Evolutionary conservation across 2,888 invertebrate genomes (phyloP).

Genomic region (Miltochrista miniata): DNA sequence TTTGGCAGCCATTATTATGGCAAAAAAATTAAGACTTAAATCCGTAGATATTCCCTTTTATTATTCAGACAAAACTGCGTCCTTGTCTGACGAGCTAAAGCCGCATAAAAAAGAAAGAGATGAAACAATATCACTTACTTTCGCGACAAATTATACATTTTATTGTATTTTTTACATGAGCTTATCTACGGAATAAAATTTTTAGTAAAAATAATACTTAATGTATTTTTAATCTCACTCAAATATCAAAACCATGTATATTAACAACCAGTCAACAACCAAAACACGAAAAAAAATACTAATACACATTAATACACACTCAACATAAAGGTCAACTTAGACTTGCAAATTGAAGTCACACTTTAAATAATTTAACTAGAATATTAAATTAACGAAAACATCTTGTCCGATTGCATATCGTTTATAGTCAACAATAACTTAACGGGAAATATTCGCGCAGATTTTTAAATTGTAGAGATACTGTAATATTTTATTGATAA

Average conservation of each 20-base stretch:
- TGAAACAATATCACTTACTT: no score
- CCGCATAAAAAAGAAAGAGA: no score
- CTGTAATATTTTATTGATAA: no score
- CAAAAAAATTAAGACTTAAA: background rate
- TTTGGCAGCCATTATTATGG: constrained; percentile 22
- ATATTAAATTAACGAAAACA: constrained; percentile 52
- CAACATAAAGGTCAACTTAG: constrained; percentile 13
- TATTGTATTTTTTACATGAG: no score
- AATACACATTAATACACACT: constrained; percentile 6
- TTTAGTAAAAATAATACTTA: constrained; percentile 1
- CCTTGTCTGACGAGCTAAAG: no score
- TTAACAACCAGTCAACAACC: background rate
- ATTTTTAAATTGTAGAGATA: no score
- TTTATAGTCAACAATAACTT: constrained; percentile 20
- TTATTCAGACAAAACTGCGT: no score
- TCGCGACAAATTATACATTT: no score
- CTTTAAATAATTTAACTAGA: constrained; percentile 47
- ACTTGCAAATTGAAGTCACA: constrained; percentile 21
- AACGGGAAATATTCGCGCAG: no score
- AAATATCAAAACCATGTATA: background rate
- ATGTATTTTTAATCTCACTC: constrained; percentile 5
- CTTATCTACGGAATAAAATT: no score
- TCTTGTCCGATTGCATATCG: constrained; percentile 39
- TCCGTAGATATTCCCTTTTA: no score
- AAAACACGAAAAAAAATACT: constrained; percentile 5